These are phyloP conservation scores for Drosophila rhopaloa DNA, from an alignment of 1,140 invertebrate species.

Conservation along the genomic window DNA sequence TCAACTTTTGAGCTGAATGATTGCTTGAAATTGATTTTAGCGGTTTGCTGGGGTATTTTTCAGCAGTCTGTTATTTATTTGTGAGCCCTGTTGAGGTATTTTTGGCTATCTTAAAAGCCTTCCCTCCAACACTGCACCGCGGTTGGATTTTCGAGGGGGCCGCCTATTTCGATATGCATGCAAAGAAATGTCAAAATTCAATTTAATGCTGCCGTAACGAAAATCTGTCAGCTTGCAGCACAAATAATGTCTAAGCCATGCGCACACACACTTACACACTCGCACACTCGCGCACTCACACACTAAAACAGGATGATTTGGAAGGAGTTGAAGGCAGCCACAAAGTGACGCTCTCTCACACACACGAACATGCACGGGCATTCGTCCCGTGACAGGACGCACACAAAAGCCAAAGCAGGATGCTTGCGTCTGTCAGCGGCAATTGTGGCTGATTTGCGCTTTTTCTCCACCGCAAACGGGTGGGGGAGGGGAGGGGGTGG, in stretches of 20 bases:
- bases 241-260: constrained; percentile 79
- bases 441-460: constrained; percentile 82
- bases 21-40: not conserved
- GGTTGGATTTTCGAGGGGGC: not conserved
- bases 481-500: not conserved
- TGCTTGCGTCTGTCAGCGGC: constrained; percentile 77
- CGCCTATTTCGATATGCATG: constrained; percentile 49
- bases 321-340: constrained; percentile 16
- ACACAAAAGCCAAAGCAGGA: constrained; percentile 66
- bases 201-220: constrained; percentile 77
- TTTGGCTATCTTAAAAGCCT: not conserved
- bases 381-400: constrained; percentile 39
- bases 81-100: constrained; percentile 1
- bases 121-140: not conserved
- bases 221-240: constrained; percentile 82
- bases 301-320: constrained; percentile 3
- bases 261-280: constrained; percentile 29
- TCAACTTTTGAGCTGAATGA: no score
- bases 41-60: not conserved
- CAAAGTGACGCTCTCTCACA: constrained; percentile 43
- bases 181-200: constrained; percentile 82
- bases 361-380: constrained; percentile 14
- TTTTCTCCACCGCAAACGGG: constrained; percentile 49
- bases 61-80: not conserved
- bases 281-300: constrained; percentile 3